phyloP scores from a whole-genome alignment of 2,888 invertebrate genomes.

The Brachyptera risi region DNA sequence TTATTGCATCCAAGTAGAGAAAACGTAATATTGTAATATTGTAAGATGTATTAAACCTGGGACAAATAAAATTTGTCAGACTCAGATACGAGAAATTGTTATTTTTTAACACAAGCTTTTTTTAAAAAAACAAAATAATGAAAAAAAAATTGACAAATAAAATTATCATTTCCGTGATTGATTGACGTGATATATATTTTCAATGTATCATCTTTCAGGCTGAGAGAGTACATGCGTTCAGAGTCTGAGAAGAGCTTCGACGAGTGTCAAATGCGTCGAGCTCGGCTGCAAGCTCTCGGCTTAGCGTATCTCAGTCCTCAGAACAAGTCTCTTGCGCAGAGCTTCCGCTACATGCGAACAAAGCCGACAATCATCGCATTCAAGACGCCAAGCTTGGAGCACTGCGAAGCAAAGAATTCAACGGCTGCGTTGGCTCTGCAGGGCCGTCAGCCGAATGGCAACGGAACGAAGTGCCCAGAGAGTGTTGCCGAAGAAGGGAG shows the following conservation, averaged over 20 bases:
- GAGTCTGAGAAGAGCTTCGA: constrained; percentile 77
- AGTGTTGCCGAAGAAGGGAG: constrained; percentile 60
- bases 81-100: too few species aligned
- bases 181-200: too few species aligned
- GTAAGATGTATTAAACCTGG: too few species aligned
- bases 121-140: too few species aligned
- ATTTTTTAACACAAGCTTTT: too few species aligned
- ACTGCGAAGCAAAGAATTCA: constrained; percentile 52
- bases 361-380: constrained; percentile 87
- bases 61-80: too few species aligned
- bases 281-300: constrained; percentile 60
- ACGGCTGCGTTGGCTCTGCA: constrained; percentile 11
- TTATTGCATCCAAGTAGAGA: too few species aligned
- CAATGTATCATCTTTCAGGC: too few species aligned
- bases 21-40: too few species aligned
- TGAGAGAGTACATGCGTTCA: constrained; percentile 67
- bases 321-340: constrained; percentile 74
- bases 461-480: constrained; percentile 43
- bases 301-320: constrained; percentile 70
- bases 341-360: constrained; percentile 82
- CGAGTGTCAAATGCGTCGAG: constrained; percentile 59
- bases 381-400: constrained; percentile 75
- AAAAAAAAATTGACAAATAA: too few species aligned
- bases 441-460: not conserved
- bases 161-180: too few species aligned